Evolutionary conservation across 2,888 invertebrate species (phyloP).

Genomic region (Heteromyza rotundicornis): DNA sequence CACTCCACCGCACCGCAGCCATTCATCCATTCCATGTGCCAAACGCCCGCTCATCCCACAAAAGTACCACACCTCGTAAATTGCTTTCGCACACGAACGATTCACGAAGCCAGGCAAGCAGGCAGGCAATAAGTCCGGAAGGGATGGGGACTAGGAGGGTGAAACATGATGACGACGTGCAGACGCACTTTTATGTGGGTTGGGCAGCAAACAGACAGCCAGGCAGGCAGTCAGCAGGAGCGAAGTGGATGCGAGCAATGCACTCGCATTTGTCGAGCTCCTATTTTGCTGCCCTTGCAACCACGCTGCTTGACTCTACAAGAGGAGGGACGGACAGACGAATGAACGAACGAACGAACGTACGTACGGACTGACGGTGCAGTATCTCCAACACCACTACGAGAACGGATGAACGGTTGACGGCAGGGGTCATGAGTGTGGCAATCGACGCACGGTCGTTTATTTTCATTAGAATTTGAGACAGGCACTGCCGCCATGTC

Average conservation of each 20-base stretch:
- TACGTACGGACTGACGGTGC: too few species aligned
- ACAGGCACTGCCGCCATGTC: not conserved
- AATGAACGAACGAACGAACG: too few species aligned
- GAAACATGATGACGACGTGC: constrained; percentile 1
- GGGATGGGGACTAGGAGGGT: not conserved
- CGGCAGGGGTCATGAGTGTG: constrained; percentile 8
- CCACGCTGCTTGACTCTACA: not conserved
- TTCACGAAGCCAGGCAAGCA: constrained; percentile 6
- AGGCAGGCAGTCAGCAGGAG: not conserved
- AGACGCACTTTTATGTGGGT: constrained; percentile 1
- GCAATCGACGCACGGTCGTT: constrained; percentile 18
- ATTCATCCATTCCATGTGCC: not conserved
- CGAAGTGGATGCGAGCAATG: not conserved
- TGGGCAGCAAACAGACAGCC: not conserved
- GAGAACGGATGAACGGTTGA: too few species aligned
- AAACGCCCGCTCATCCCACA: not conserved
- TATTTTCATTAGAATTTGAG: constrained; percentile 24
- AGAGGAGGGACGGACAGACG: too few species aligned
- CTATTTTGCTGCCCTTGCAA: not conserved
- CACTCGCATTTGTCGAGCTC: not conserved
- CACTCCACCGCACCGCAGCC: not conserved
- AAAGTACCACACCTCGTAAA: constrained; percentile 19
- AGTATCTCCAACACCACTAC: not conserved
- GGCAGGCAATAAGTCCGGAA: not conserved
- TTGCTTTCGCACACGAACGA: constrained; percentile 25